These are phyloP conservation scores for Oncorhynchus tshawytscha DNA, from an alignment of 2,113 vertebrate genomes.

Conservation along the genomic window DNA sequence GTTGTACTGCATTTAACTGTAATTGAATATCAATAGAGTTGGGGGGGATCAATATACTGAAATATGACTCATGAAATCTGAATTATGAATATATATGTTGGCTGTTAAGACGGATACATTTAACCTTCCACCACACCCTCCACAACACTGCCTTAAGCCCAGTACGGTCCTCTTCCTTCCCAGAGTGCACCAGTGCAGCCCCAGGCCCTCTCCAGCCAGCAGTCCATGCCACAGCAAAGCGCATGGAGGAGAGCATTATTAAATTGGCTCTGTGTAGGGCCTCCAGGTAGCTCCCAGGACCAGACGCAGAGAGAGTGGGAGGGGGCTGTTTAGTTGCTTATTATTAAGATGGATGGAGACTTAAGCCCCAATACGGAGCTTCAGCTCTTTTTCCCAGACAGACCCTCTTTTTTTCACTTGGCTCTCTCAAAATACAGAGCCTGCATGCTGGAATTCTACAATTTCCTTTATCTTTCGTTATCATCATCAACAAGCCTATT, in stretches of 20 bases:
- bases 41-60: too few relatives aligned
- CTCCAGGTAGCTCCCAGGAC: conserved; percentile 71
- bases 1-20: too few relatives aligned
- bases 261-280: conserved; percentile 61
- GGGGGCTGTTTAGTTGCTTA: conserved; percentile 74
- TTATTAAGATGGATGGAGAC: conserved; percentile 75
- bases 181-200: conserved; percentile 31
- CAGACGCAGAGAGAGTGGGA: conserved; percentile 51
- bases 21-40: too few relatives aligned
- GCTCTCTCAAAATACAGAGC: conserved; percentile 60
- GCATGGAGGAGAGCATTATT: conserved; percentile 52
- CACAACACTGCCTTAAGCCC: neutral
- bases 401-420: conserved; percentile 50
- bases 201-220: conserved; percentile 1
- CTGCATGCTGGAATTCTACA: conserved; percentile 60
- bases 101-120: neutral
- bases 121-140: conserved; percentile 29
- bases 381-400: conserved; percentile 68
- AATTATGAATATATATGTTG: too few relatives aligned
- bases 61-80: too few relatives aligned
- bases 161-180: conserved; percentile 7
- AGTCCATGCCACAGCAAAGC: neutral
- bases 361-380: conserved; percentile 76
- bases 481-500: conserved; percentile 42
- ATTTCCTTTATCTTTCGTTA: conserved; percentile 70